Percentiles rank a stretch among this genome's conserved stretches.
phyloP scores from a whole-genome alignment of 2,888 invertebrate species.

The Melanostoma mellinum region DNA sequence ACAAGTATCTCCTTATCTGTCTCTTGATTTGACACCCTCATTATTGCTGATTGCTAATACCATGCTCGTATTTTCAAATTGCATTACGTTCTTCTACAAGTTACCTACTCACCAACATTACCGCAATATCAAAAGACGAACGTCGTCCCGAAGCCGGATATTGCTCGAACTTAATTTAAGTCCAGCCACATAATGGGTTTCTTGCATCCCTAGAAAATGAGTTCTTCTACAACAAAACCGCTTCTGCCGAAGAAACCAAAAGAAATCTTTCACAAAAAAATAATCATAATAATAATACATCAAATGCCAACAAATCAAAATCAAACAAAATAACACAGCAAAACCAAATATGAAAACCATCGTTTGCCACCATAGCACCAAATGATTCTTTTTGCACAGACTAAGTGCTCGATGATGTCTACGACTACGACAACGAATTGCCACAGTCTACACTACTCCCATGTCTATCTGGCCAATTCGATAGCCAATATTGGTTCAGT shows the following conservation, averaged over 20 bases:
- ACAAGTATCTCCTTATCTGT: too few species aligned
- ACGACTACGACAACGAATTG: constrained; percentile 25
- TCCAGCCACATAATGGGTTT: background rate
- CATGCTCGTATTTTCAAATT: background rate
- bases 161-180: constrained; percentile 21
- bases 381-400: constrained; percentile 57
- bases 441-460: constrained; percentile 48
- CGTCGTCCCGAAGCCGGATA: constrained; percentile 25
- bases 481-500: constrained; percentile 67
- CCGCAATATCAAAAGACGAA: constrained; percentile 15
- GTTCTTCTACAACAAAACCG: background rate
- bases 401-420: constrained; percentile 5
- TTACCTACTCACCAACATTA: background rate
- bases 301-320: constrained; percentile 58
- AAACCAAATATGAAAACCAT: constrained; percentile 53
- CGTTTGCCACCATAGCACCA: constrained; percentile 49
- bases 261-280: background rate
- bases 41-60: too few species aligned
- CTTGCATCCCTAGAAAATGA: constrained; percentile 1
- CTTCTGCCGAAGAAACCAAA: constrained; percentile 8
- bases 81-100: background rate
- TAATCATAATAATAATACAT: background rate
- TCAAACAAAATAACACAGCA: constrained; percentile 10
- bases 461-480: constrained; percentile 54
- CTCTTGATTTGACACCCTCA: too few species aligned